phyloP scores from a whole-genome alignment of 92 coral and sea anemone species.

The Diadumene lineata region DNA sequence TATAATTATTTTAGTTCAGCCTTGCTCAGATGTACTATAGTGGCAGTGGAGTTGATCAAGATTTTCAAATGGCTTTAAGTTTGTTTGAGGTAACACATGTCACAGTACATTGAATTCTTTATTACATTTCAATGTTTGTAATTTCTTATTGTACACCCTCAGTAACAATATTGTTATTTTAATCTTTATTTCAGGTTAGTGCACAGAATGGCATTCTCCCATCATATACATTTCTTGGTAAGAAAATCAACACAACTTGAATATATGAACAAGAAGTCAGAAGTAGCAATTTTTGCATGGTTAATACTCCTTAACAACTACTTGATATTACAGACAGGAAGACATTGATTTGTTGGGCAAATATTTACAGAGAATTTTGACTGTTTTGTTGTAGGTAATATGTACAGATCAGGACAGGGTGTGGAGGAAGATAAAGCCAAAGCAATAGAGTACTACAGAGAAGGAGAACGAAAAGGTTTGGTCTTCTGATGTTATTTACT shows the following conservation, averaged over 20 bases:
- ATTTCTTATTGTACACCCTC: not conserved
- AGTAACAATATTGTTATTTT: not conserved
- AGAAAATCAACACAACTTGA: not conserved
- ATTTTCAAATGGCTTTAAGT: constrained; percentile 76
- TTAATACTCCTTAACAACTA: too few relatives aligned
- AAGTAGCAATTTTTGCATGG: too few relatives aligned
- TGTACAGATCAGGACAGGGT: constrained; percentile 87
- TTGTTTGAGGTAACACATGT: constrained; percentile 74
- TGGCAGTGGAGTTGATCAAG: constrained; percentile 86
- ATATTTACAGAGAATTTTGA: not conserved
- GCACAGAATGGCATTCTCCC: constrained; percentile 84
- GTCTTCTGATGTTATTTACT: too few relatives aligned
- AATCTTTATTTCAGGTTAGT: constrained; percentile 63
- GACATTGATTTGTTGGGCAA: too few relatives aligned
- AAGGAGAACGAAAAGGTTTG: constrained; percentile 81
- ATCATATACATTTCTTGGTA: constrained; percentile 89
- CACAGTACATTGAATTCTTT: not conserved
- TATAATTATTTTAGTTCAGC: constrained; percentile 62
- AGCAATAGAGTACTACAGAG: constrained; percentile 68
- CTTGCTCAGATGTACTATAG: constrained; percentile 89
- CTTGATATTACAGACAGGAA: too few relatives aligned
- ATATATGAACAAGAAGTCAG: too few relatives aligned
- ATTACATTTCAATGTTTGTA: not conserved
- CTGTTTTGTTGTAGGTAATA: constrained; percentile 54
- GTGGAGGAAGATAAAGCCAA: constrained; percentile 70